phyloP scores from a whole-genome alignment of 2,888 invertebrate species.

The Phorcus lineatus region DNA sequence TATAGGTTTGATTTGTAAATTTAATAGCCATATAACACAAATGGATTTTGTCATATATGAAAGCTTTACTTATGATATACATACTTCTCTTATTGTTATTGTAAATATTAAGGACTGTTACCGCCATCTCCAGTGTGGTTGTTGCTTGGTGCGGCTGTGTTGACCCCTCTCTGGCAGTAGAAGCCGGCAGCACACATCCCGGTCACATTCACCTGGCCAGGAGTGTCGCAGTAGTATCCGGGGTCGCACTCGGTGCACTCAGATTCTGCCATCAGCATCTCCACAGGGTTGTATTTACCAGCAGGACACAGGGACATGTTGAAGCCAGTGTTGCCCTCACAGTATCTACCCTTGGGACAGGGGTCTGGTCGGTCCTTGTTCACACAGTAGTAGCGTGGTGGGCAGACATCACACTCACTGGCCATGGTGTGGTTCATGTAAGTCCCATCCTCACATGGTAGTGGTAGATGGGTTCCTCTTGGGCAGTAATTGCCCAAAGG shows the following conservation, averaged over 20 bases:
- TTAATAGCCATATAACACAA: too few species aligned
- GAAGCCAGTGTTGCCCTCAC: conserved; percentile 69
- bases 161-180: conserved; percentile 65
- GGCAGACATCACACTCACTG: conserved; percentile 66
- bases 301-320: conserved; percentile 65
- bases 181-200: conserved; percentile 63
- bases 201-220: conserved; percentile 54
- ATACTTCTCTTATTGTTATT: too few species aligned
- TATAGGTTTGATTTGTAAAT: too few species aligned
- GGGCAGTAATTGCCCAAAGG: conserved; percentile 67
- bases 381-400: conserved; percentile 70
- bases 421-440: conserved; percentile 73
- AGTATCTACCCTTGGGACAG: conserved; percentile 69
- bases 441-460: conserved; percentile 70
- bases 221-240: conserved; percentile 61
- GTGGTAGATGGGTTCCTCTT: conserved; percentile 52
- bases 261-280: conserved; percentile 48
- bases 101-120: too few species aligned
- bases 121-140: conserved; percentile 73
- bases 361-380: conserved; percentile 67
- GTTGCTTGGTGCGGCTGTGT: conserved; percentile 61
- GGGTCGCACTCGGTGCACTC: conserved; percentile 67
- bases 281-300: conserved; percentile 67
- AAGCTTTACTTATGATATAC: too few species aligned
- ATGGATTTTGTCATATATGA: too few species aligned